Conservation (phyloP, 2,888 invertebrate species). For the Agonum fuliginosum region DNA sequence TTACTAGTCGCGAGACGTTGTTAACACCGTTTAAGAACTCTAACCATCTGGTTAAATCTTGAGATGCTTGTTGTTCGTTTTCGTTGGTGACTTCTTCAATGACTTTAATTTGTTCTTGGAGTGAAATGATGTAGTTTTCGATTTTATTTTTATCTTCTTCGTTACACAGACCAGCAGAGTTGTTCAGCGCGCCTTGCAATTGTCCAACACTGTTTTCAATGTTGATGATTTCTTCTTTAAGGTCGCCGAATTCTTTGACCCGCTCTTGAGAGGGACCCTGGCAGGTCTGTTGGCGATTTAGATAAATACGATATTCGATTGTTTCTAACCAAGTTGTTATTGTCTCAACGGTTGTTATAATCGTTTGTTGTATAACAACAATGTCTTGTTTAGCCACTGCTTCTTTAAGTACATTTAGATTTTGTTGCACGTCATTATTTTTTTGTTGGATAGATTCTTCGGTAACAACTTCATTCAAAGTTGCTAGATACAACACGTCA, state of each 20-base stretch:
- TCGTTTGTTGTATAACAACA: slow-evolving; percentile 79
- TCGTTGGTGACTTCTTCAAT: slow-evolving; percentile 81
- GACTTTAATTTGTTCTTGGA: slow-evolving; percentile 81
- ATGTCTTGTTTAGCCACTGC: slow-evolving; percentile 78
- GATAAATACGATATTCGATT: slow-evolving; percentile 85
- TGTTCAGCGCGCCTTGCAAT: slow-evolving; percentile 77
- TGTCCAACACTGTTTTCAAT: slow-evolving; percentile 81
- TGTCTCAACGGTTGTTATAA: slow-evolving; percentile 85
- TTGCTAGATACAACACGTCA: slow-evolving; percentile 78
- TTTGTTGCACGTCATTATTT: slow-evolving; percentile 77
- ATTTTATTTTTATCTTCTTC: slow-evolving; percentile 73
- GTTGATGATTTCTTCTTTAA: slow-evolving; percentile 80
- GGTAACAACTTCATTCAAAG: slow-evolving; percentile 75
- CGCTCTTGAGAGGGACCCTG: slow-evolving; percentile 78
- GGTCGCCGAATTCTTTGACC: slow-evolving; percentile 77
- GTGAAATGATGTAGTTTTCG: slow-evolving; percentile 76
- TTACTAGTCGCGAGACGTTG: slow-evolving; percentile 75
- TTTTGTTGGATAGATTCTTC: slow-evolving; percentile 76
- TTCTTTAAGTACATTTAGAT: slow-evolving; percentile 76
- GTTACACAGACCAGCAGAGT: slow-evolving; percentile 73
- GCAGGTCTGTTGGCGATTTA: slow-evolving; percentile 76
- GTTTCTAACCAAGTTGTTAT: slow-evolving; percentile 90
- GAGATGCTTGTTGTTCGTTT: slow-evolving; percentile 76
- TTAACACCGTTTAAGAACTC: slow-evolving; percentile 81
- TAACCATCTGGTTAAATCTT: slow-evolving; percentile 82